Percentiles rank a stretch among this genome's conserved stretches.
These are phyloP conservation scores for Protobothrops flavoviridis DNA, from an alignment of 2,113 vertebrate species.

Conservation along the genomic window DNA sequence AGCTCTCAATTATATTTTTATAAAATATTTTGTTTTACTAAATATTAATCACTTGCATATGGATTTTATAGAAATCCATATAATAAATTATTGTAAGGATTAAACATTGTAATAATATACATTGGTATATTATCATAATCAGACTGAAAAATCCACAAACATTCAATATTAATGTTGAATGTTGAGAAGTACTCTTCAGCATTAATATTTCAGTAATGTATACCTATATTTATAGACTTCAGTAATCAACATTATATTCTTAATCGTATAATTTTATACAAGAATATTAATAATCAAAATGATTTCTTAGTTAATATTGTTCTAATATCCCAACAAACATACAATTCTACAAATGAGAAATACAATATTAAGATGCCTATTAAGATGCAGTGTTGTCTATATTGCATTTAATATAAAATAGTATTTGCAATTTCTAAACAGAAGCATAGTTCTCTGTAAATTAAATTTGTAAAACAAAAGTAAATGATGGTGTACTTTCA, in stretches of 20 bases:
- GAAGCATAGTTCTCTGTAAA: not conserved
- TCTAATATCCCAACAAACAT: not conserved
- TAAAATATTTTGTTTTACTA: slow-evolving; percentile 28
- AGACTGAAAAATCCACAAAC: slow-evolving; percentile 21
- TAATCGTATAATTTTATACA: not conserved
- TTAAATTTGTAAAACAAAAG: slow-evolving; percentile 14
- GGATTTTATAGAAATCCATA: slow-evolving; percentile 26
- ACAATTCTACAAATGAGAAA: not conserved
- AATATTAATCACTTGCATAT: slow-evolving; percentile 46
- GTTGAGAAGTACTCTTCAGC: not conserved
- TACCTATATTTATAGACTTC: not conserved
- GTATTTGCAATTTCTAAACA: not conserved
- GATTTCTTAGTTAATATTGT: not conserved
- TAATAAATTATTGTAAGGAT: not conserved
- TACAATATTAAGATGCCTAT: not conserved
- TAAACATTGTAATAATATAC: slow-evolving; percentile 25
- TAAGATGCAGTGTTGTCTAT: not conserved
- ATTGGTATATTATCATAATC: slow-evolving; percentile 1
- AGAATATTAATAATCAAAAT: not conserved
- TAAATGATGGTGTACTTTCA: slow-evolving; percentile 25
- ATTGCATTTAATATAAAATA: not conserved
- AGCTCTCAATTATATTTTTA: not conserved
- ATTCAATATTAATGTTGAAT: not conserved
- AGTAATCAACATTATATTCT: not conserved
- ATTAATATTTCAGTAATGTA: slow-evolving; percentile 40